A percentile compares a stretch with the other conserved stretches of the same genome.
phyloP scores from a whole-genome alignment of 2,888 invertebrate genomes.

The Heteromurus nitidus region DNA sequence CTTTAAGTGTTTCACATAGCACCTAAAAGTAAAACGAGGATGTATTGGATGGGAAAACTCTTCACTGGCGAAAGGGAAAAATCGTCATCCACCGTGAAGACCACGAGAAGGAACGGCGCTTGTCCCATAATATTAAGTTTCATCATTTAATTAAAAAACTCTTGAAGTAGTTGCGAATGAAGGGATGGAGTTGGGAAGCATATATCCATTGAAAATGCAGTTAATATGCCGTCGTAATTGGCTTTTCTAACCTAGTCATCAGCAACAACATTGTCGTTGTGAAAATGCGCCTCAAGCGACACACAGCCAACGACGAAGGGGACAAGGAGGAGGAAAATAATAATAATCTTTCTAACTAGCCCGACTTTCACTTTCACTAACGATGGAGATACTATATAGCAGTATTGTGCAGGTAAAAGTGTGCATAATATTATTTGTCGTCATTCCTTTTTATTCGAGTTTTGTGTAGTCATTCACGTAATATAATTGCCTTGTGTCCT shows the following conservation, averaged over 20 bases:
- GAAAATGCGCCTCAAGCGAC: slow-evolving; percentile 8
- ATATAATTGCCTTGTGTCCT: too few species aligned
- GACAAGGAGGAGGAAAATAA: not conserved
- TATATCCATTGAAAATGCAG: slow-evolving; percentile 35
- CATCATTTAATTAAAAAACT: slow-evolving; percentile 61
- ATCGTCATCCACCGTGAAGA: not conserved
- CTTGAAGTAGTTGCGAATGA: slow-evolving; percentile 28
- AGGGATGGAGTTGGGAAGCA: slow-evolving; percentile 25
- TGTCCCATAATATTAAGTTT: slow-evolving; percentile 44
- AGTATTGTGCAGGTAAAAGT: too few species aligned
- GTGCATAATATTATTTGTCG: too few species aligned
- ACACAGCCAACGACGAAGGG: not conserved
- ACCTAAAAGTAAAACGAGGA: too few species aligned
- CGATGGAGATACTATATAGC: too few species aligned
- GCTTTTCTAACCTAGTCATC: slow-evolving; percentile 50
- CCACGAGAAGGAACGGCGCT: not conserved
- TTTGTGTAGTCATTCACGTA: too few species aligned
- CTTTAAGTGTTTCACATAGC: not conserved
- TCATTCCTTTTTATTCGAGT: too few species aligned
- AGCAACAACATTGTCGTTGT: slow-evolving; percentile 37
- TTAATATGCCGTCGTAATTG: slow-evolving; percentile 55
- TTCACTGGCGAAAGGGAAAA: not conserved
- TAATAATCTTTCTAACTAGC: slow-evolving; percentile 27
- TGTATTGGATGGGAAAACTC: not conserved
- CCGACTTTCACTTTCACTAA: too few species aligned